A percentile compares a stretch with the other conserved stretches of the same genome.
Evolutionary conservation across 2,797 vertebrate species (phyloP).

Genomic region (Lates japonicus): DNA sequence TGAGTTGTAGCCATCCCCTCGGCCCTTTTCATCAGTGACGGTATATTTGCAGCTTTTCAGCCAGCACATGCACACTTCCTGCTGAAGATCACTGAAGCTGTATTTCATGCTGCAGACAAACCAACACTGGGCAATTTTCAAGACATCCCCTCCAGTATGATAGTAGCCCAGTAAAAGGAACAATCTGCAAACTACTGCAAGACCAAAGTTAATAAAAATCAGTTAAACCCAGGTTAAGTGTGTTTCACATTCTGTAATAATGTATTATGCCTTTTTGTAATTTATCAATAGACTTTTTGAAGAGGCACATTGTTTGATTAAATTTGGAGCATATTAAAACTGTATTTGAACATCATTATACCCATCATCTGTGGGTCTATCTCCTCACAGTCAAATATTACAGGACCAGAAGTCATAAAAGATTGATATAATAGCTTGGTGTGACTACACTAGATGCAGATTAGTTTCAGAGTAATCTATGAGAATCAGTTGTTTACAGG

Average conservation of each 20-base stretch:
- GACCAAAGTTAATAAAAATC: background rate
- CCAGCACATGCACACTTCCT: background rate
- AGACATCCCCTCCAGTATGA: background rate
- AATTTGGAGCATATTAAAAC: background rate
- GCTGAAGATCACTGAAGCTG: background rate
- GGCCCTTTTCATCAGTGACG: background rate
- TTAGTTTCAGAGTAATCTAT: background rate
- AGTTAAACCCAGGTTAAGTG: background rate
- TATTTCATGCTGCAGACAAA: conserved; percentile 4
- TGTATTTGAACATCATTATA: background rate
- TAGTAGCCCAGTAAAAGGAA: background rate
- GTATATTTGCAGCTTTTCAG: background rate
- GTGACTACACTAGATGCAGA: background rate
- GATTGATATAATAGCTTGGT: background rate
- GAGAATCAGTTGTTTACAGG: background rate
- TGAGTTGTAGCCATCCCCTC: background rate
- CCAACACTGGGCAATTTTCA: background rate
- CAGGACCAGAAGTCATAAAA: background rate
- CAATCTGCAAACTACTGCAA: background rate
- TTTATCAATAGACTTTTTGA: background rate
- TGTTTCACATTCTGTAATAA: background rate
- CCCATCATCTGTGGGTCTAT: background rate
- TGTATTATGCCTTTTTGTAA: background rate
- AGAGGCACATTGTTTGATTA: background rate
- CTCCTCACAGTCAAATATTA: background rate